Conservation (phyloP, 2,888 invertebrate genomes). For the Pristionchus entomophagus region DNA sequence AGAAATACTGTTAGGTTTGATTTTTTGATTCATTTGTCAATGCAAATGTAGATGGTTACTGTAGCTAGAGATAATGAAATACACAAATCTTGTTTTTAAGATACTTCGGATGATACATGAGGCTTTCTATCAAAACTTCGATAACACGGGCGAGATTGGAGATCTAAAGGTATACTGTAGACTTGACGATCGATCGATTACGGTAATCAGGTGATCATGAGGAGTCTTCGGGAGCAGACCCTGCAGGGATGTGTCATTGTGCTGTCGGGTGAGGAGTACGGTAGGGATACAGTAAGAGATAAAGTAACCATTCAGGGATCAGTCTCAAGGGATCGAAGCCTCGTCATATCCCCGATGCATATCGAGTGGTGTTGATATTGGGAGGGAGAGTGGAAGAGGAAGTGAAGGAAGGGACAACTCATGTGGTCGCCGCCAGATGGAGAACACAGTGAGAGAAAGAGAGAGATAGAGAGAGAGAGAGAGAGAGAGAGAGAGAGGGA, state of each 20-base stretch:
- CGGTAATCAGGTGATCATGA: conserved; percentile 58
- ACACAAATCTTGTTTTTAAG: conserved; percentile 30
- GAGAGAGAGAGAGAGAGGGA: no score
- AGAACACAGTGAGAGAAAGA: conserved; percentile 73
- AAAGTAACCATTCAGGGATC: conserved; percentile 25
- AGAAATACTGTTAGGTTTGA: not conserved
- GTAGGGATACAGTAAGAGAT: not conserved
- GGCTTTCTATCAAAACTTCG: conserved; percentile 85
- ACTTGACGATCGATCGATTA: not conserved
- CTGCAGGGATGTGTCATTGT: conserved; percentile 64
- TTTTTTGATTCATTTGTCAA: not conserved
- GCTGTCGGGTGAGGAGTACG: conserved; percentile 57
- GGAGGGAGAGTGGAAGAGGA: conserved; percentile 58
- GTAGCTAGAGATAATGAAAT: no score
- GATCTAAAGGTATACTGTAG: conserved; percentile 60
- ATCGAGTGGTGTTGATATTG: conserved; percentile 64
- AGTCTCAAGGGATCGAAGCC: conserved; percentile 58
- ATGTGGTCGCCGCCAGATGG: conserved; percentile 84
- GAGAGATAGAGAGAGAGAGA: no score
- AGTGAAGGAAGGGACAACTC: conserved; percentile 83
- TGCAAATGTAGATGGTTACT: not conserved
- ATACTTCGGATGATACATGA: conserved; percentile 82
- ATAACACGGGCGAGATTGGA: conserved; percentile 77
- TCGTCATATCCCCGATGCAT: no score
- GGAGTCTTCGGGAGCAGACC: conserved; percentile 58